Evolutionary conservation across 2,797 vertebrate species (phyloP).

Genomic region (Triplophysa bombifrons): DNA sequence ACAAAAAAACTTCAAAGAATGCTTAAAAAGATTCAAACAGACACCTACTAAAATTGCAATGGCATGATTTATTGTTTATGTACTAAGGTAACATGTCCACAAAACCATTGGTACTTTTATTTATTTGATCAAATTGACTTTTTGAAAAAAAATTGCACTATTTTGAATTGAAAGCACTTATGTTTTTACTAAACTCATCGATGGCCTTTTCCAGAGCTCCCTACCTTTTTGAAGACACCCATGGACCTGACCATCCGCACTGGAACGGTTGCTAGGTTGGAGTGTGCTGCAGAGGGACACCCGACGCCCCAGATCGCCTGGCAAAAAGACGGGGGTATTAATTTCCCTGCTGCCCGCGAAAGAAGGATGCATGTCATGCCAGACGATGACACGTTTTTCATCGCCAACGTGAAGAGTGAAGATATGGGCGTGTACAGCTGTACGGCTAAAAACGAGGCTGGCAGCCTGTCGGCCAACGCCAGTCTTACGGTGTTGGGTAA

Average conservation of each 20-base stretch:
- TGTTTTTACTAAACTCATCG: not conserved
- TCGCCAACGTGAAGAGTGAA: conserved; percentile 91
- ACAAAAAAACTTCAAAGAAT: not conserved
- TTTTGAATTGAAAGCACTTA: not conserved
- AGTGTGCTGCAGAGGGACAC: conserved; percentile 91
- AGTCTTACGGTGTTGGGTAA: conserved; percentile 93
- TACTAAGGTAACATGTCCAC: not conserved
- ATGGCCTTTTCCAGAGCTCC: conserved; percentile 70
- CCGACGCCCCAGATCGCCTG: conserved; percentile 95
- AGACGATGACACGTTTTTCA: conserved; percentile 97
- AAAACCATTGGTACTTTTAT: not conserved
- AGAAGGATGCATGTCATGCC: conserved; percentile 99
- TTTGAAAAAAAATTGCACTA: too few species aligned
- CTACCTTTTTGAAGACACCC: conserved; percentile 93
- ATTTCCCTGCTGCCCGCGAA: conserved; percentile 95
- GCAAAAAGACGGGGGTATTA: conserved; percentile 97
- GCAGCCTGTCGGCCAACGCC: conserved; percentile 91
- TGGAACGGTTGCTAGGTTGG: conserved; percentile 89
- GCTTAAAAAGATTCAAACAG: not conserved
- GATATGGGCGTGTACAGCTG: conserved; percentile 96
- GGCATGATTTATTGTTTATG: not conserved
- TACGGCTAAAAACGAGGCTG: conserved; percentile 93
- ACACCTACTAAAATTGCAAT: not conserved
- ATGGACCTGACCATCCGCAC: conserved; percentile 94
- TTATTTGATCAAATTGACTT: not conserved